These are phyloP conservation scores for Promerops cafer DNA, from an alignment of 2,113 vertebrate species.

Conservation along the genomic window DNA sequence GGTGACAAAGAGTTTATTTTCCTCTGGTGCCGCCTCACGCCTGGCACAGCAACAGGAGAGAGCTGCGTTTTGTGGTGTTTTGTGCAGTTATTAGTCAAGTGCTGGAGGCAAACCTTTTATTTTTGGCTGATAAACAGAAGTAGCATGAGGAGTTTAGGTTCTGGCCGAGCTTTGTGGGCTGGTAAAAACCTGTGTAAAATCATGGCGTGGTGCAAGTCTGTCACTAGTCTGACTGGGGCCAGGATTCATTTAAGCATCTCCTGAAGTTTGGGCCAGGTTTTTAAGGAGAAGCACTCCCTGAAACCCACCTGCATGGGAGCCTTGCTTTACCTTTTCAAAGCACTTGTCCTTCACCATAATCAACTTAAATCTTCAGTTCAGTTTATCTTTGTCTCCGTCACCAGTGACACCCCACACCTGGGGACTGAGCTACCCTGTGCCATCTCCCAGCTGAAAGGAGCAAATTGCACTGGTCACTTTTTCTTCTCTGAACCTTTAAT, in stretches of 20 bases:
- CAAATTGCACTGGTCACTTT: background rate
- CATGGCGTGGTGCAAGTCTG: rapidly evolving
- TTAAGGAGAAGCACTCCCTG: background rate
- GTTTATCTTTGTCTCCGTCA: background rate
- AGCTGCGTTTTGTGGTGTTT: background rate
- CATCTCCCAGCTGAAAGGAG: background rate
- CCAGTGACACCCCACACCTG: background rate
- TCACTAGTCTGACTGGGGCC: background rate
- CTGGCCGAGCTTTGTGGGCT: background rate
- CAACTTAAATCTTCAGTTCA: background rate
- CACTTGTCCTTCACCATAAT: background rate
- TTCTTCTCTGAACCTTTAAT: background rate
- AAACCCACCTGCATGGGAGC: background rate
- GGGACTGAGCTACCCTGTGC: too few species aligned
- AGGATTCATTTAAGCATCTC: background rate
- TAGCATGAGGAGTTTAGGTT: background rate
- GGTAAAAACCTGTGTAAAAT: background rate
- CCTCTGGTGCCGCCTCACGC: rapidly evolving
- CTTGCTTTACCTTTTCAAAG: background rate
- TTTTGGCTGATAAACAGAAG: background rate
- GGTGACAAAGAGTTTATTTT: background rate
- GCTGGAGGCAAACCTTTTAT: background rate
- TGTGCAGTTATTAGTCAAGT: background rate
- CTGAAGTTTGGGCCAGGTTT: background rate
- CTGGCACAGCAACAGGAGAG: background rate